Evolutionary conservation across 2,113 vertebrate genomes (phyloP).

Genomic region (Shinisaurus crocodilurus): DNA sequence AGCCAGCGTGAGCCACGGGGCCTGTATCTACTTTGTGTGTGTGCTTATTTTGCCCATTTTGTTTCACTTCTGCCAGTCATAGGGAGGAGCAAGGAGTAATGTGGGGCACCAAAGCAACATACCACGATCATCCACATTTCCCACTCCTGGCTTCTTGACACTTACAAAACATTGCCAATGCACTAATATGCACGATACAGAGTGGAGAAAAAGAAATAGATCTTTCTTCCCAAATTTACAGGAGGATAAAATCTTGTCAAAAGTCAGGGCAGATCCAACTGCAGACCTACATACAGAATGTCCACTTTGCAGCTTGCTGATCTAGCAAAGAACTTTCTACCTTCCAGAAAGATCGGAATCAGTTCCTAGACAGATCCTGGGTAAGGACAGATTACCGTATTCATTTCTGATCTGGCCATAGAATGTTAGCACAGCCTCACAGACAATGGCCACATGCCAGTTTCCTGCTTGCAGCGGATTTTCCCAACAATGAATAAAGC

Average conservation of each 20-base stretch:
- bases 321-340: neutral
- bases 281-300: neutral
- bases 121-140: neutral
- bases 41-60: neutral
- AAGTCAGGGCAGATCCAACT: neutral
- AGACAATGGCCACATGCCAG: conserved; percentile 1
- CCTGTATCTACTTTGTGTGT: neutral
- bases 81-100: neutral
- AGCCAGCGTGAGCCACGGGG: too few relatives aligned
- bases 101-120: neutral
- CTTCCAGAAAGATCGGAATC: neutral
- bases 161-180: neutral
- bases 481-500: neutral
- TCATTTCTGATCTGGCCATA: neutral
- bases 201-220: neutral
- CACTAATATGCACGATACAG: neutral
- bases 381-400: neutral
- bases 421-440: neutral
- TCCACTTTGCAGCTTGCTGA: neutral
- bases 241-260: neutral
- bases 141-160: neutral
- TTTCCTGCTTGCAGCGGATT: neutral
- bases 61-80: neutral
- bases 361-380: neutral
- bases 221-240: neutral